Evolutionary conservation across 2,113 vertebrate species (phyloP).

Genomic region (Phalacrocorax aristotelis): DNA sequence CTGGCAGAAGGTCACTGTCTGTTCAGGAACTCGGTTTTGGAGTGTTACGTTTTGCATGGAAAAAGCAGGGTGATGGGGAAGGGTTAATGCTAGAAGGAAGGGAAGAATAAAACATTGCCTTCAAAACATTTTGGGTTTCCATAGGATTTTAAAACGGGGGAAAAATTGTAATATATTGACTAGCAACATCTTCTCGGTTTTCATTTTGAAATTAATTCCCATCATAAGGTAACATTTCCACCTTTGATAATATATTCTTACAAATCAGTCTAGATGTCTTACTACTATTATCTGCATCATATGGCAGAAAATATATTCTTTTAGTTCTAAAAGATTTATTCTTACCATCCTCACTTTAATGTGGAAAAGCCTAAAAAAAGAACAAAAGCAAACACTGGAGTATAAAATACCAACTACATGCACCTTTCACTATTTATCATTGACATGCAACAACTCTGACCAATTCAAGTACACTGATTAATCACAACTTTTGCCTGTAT

Average conservation of each 20-base stretch:
- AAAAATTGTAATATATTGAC: not conserved
- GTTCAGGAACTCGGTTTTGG: not conserved
- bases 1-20: not conserved
- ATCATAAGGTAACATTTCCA: not conserved
- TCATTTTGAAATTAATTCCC: not conserved
- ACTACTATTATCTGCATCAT: not conserved
- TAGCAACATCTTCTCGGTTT: not conserved
- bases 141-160: not conserved
- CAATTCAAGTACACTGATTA: not conserved
- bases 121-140: not conserved
- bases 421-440: not conserved
- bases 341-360: not conserved
- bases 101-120: not conserved
- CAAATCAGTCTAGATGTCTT: not conserved
- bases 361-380: not conserved
- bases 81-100: not conserved
- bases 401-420: not conserved
- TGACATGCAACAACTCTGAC: not conserved
- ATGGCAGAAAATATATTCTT: not conserved
- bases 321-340: not conserved
- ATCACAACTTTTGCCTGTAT: not conserved
- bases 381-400: not conserved
- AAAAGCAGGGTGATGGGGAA: not conserved
- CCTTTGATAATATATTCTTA: not conserved
- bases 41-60: not conserved